A percentile compares a stretch with the other conserved stretches of the same genome.
phyloP scores from a whole-genome alignment of 2,113 vertebrate species.

The Petroica traversi region DNA sequence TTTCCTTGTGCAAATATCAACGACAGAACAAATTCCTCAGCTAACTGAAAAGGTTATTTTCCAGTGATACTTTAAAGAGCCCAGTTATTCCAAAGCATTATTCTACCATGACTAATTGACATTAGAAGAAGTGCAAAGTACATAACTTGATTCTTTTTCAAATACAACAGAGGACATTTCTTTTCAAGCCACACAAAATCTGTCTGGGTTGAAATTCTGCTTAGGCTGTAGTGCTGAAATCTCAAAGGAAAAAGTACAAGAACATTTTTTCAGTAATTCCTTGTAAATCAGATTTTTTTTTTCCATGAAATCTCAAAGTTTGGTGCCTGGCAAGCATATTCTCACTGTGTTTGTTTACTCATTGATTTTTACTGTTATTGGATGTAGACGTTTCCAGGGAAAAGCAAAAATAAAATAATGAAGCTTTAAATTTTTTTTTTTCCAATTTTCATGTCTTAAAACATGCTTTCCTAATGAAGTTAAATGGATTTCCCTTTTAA shows the following conservation, averaged over 20 bases:
- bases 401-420: background rate
- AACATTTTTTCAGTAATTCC: background rate
- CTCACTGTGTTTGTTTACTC: background rate
- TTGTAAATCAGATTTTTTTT: background rate
- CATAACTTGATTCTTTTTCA: slow-evolving; percentile 17
- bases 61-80: background rate
- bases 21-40: slow-evolving; percentile 11
- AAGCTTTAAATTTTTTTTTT: background rate
- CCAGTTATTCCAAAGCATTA: slow-evolving; percentile 9
- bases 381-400: background rate
- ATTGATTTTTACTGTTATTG: background rate
- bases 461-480: background rate
- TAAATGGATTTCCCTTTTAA: background rate
- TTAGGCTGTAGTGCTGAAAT: background rate
- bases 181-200: slow-evolving; percentile 24
- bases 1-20: slow-evolving; percentile 51
- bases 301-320: background rate
- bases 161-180: background rate
- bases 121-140: slow-evolving; percentile 37
- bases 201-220: background rate
- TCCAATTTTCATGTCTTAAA: background rate
- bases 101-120: slow-evolving; percentile 17
- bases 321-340: background rate
- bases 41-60: slow-evolving; percentile 53
- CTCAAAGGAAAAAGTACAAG: background rate